A percentile compares a stretch with the other conserved stretches of the same genome.
phyloP scores from a whole-genome alignment of 2,113 vertebrate genomes.

The Xiphophorus maculatus region DNA sequence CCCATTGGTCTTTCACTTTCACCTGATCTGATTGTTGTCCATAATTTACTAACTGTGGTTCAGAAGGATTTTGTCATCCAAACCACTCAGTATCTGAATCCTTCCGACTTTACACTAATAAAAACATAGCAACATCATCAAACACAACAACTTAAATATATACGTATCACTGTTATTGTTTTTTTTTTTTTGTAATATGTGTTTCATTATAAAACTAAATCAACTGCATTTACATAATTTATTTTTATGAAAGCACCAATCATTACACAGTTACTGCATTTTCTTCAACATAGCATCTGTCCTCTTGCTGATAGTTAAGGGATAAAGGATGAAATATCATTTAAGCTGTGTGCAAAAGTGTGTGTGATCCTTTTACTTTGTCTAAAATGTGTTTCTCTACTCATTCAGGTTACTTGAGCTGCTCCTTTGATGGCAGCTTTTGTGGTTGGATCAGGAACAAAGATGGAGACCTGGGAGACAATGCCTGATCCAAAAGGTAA shows the following conservation, averaged over 20 bases:
- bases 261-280: conserved; percentile 1
- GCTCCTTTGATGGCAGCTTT: conserved; percentile 91
- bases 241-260: conserved; percentile 5
- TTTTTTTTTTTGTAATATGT: background rate
- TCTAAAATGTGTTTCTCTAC: too few relatives aligned
- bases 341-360: background rate
- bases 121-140: too few relatives aligned
- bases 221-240: background rate
- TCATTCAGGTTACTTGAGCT: conserved; percentile 85
- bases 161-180: too few relatives aligned
- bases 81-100: too few relatives aligned
- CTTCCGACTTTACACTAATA: too few relatives aligned
- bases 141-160: too few relatives aligned
- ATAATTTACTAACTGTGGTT: too few relatives aligned
- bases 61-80: too few relatives aligned
- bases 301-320: conserved; percentile 8
- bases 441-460: conserved; percentile 92
- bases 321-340: conserved; percentile 10
- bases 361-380: too few relatives aligned
- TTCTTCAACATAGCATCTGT: background rate
- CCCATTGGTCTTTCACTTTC: too few relatives aligned
- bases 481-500: conserved; percentile 82
- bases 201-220: too few relatives aligned
- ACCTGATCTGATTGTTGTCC: too few relatives aligned
- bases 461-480: conserved; percentile 89